A percentile compares a stretch with the other conserved stretches of the same genome.
phyloP scores from a whole-genome alignment of 2,797 vertebrate genomes.

The Neosalanx taihuensis region DNA sequence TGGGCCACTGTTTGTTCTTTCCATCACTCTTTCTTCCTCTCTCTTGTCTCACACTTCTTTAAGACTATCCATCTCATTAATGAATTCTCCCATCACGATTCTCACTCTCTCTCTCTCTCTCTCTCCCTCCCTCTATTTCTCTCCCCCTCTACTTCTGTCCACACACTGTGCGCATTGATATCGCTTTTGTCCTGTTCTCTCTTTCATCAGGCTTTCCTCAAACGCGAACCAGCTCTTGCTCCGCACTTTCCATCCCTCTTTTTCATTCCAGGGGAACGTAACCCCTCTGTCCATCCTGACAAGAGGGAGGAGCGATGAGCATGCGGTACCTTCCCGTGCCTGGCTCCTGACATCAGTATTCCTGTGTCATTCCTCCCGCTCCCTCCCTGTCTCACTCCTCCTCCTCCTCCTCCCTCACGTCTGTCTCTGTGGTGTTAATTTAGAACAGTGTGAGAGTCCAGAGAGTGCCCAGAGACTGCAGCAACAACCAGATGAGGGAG shows the following conservation, averaged over 20 bases:
- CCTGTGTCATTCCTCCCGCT: slow-evolving; percentile 33
- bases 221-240: background rate
- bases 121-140: slow-evolving; percentile 41
- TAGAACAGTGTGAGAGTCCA: slow-evolving; percentile 47
- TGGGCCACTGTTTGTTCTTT: background rate
- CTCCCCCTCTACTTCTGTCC: slow-evolving; percentile 7
- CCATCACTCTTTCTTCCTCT: background rate
- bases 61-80: slow-evolving; percentile 34
- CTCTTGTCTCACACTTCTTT: slow-evolving; percentile 7
- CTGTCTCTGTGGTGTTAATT: slow-evolving; percentile 36
- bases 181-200: slow-evolving; percentile 3
- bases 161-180: too few species aligned
- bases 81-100: slow-evolving; percentile 12
- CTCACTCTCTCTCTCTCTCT: slow-evolving; percentile 30
- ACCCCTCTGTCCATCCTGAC: slow-evolving; percentile 12
- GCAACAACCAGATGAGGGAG: slow-evolving; percentile 42
- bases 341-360: slow-evolving; percentile 49
- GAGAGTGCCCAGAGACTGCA: slow-evolving; percentile 54
- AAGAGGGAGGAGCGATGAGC: slow-evolving; percentile 33
- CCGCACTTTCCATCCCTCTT: background rate
- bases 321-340: slow-evolving; percentile 29
- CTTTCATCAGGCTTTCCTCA: background rate
- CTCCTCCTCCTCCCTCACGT: slow-evolving; percentile 16
- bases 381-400: background rate
- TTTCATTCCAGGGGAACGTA: slow-evolving; percentile 2